phyloP scores from a whole-genome alignment of 2,888 invertebrate species.

The Frankliniella fusca region DNA sequence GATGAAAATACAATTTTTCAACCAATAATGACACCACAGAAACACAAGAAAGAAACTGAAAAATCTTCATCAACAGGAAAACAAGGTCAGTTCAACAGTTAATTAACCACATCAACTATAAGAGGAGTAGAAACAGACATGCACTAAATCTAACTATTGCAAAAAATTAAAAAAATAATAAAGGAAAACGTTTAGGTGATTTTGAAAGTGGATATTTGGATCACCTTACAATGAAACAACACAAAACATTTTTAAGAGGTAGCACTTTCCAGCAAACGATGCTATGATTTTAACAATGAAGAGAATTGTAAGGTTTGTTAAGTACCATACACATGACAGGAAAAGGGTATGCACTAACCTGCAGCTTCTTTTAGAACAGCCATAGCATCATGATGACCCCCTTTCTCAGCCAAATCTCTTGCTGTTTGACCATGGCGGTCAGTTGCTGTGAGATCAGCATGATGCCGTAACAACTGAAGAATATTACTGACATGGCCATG shows the following conservation, averaged over 20 bases:
- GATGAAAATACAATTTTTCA: no score
- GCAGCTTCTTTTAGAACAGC: conserved; percentile 60
- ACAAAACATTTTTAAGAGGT: no score
- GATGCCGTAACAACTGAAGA: conserved; percentile 59
- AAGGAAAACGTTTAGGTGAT: not conserved
- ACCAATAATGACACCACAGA: not conserved
- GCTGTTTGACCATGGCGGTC: conserved; percentile 69
- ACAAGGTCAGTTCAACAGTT: no score
- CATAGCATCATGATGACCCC: conserved; percentile 62
- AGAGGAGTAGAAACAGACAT: no score
- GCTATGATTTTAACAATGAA: no score
- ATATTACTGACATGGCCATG: conserved; percentile 72
- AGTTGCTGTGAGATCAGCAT: conserved; percentile 59
- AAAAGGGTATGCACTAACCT: conserved; percentile 50
- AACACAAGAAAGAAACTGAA: not conserved
- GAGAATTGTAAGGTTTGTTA: no score
- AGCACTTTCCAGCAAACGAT: no score
- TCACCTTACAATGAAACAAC: no score
- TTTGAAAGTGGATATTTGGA: no score
- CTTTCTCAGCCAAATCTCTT: conserved; percentile 65
- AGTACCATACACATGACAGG: no score
- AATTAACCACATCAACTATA: no score
- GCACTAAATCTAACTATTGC: not conserved
- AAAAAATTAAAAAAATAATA: not conserved
- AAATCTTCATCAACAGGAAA: no score